phyloP scores from a whole-genome alignment of 2,888 invertebrate genomes.

The Petrolisthes cinctipes region DNA sequence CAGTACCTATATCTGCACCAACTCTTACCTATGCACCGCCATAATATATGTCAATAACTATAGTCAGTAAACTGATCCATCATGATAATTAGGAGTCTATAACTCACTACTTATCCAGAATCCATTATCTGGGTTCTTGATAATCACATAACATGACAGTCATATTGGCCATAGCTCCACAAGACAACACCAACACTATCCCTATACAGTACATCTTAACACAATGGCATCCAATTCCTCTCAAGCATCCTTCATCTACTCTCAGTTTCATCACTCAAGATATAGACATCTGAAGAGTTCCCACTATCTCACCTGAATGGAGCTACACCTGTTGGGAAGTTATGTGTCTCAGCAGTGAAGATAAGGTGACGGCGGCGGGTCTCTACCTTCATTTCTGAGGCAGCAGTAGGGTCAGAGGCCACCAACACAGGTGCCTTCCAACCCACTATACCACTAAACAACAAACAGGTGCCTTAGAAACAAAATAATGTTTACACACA shows the following conservation, averaged over 20 bases:
- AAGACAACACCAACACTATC: background rate
- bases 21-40: too few species aligned
- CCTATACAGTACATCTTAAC: background rate
- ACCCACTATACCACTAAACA: constrained; percentile 66
- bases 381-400: constrained; percentile 51
- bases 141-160: too few species aligned
- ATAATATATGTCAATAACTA: too few species aligned
- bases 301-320: constrained; percentile 78
- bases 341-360: constrained; percentile 98
- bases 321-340: constrained; percentile 97
- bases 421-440: constrained; percentile 39
- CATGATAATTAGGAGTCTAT: too few species aligned
- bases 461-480: too few species aligned
- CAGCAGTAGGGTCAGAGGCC: constrained; percentile 34
- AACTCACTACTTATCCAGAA: too few species aligned
- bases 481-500: too few species aligned
- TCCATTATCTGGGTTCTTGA: too few species aligned
- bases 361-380: constrained; percentile 83
- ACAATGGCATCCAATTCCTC: background rate
- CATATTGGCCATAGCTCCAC: too few species aligned
- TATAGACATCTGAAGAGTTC: background rate
- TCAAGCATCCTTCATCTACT: background rate
- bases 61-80: too few species aligned
- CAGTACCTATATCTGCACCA: too few species aligned
- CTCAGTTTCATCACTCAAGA: background rate